Conservation (phyloP, 2,888 invertebrate genomes). For the Tetranychus piercei region DNA sequence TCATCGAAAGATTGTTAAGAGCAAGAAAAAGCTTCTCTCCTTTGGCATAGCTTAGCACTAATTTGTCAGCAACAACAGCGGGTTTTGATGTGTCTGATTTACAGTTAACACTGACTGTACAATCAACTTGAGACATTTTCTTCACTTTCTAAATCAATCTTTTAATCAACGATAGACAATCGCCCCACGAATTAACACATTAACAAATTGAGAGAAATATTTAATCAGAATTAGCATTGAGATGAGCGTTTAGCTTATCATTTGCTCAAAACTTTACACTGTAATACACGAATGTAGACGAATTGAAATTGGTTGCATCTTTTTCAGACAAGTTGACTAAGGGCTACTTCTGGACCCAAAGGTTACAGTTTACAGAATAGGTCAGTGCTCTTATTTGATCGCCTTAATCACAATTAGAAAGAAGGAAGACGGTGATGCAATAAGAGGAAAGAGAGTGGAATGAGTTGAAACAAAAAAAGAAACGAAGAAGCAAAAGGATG, state of each 20-base stretch:
- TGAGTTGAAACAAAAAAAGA: neutral
- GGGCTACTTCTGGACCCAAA: neutral
- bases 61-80: constrained; percentile 3
- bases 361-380: neutral
- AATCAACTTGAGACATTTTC: neutral
- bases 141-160: neutral
- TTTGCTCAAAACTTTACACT: too few relatives aligned
- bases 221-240: too few relatives aligned
- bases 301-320: too few relatives aligned
- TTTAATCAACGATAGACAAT: neutral
- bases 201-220: neutral
- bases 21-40: neutral
- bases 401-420: neutral
- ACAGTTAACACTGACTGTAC: neutral
- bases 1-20: neutral
- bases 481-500: neutral
- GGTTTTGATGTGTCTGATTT: neutral
- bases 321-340: too few relatives aligned
- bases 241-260: too few relatives aligned
- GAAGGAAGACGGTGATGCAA: neutral
- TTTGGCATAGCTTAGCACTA: constrained; percentile 6
- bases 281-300: too few relatives aligned
- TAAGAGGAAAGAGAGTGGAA: neutral
- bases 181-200: neutral
- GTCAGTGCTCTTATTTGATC: too few relatives aligned